Percentiles rank a stretch among this genome's conserved stretches.
Evolutionary conservation across 2,113 vertebrate genomes (phyloP).

Genomic region (Sus scrofa): DNA sequence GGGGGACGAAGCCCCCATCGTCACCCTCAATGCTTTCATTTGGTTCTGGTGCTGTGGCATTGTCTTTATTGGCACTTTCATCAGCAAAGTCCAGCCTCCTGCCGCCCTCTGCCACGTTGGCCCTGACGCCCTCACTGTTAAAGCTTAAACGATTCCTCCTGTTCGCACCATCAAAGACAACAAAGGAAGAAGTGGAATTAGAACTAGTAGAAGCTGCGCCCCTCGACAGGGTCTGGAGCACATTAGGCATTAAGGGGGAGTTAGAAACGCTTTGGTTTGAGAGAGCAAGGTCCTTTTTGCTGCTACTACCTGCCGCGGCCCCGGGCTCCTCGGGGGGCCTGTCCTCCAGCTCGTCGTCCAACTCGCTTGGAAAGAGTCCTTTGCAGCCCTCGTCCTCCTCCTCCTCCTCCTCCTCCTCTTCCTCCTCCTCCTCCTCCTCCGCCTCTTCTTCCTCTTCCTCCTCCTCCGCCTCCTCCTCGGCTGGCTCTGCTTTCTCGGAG

Average conservation of each 20-base stretch:
- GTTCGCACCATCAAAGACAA: constrained; percentile 95
- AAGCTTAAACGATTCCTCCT: constrained; percentile 98
- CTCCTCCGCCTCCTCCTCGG: constrained; percentile 86
- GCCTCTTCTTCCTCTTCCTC: constrained; percentile 89
- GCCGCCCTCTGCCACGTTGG: constrained; percentile 93
- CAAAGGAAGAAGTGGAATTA: constrained; percentile 95
- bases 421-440: constrained; percentile 92
- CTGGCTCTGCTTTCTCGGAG: constrained; percentile 86
- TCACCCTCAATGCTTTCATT: constrained; percentile 98
- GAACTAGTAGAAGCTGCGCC: constrained; percentile 94
- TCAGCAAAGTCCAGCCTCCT: constrained; percentile 95
- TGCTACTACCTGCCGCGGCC: constrained; percentile 91
- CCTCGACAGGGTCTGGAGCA: constrained; percentile 96
- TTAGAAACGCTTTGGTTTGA: constrained; percentile 99
- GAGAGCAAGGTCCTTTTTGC: constrained; percentile 96
- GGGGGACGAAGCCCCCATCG: constrained; percentile 92
- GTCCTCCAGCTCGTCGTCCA: constrained; percentile 94
- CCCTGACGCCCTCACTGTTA: constrained; percentile 97
- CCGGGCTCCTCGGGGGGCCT: constrained; percentile 92
- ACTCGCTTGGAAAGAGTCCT: constrained; percentile 90
- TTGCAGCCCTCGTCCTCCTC: constrained; percentile 93
- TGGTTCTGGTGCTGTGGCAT: constrained; percentile 99
- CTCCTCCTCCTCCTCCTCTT: constrained; percentile 94
- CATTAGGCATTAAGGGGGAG: constrained; percentile 99
- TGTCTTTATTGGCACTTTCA: constrained; percentile 99